phyloP scores from a whole-genome alignment of 2,797 vertebrate species.

The Galagoides demidoff region DNA sequence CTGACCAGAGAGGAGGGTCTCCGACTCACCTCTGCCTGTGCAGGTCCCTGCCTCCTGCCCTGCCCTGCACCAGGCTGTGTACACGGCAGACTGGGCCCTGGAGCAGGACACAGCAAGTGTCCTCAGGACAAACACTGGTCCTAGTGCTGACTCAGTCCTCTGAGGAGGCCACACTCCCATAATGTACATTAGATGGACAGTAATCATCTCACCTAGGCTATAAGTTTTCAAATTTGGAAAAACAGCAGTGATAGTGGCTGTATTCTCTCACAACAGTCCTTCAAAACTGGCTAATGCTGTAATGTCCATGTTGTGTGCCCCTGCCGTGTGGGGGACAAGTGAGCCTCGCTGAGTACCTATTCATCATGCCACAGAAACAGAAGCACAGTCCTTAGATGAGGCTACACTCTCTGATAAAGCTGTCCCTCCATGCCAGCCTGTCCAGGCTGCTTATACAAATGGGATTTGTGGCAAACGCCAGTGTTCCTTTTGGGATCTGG shows the following conservation, averaged over 20 bases:
- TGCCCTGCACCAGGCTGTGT: not conserved
- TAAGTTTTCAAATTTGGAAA: not conserved
- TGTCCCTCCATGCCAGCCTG: not conserved
- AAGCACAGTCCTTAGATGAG: accelerated
- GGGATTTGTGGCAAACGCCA: accelerated
- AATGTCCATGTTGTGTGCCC: no score
- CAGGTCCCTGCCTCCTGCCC: not conserved
- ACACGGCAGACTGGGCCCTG: accelerated
- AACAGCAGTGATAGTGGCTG: accelerated
- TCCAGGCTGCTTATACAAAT: no score
- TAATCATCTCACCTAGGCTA: no score
- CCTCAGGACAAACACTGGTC: not conserved
- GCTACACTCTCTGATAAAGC: not conserved
- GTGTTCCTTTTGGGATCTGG: not conserved
- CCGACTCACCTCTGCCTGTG: not conserved
- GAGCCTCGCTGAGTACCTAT: accelerated
- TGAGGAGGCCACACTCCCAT: not conserved
- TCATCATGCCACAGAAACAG: accelerated
- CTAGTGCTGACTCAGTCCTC: not conserved
- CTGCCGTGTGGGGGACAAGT: not conserved
- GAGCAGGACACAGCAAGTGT: not conserved
- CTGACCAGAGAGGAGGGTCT: not conserved
- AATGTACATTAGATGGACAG: no score
- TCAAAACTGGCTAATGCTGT: not conserved
- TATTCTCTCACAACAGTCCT: not conserved